These are phyloP conservation scores for Leucophora obtusa DNA, from an alignment of 2,888 invertebrate species.

Conservation along the genomic window DNA sequence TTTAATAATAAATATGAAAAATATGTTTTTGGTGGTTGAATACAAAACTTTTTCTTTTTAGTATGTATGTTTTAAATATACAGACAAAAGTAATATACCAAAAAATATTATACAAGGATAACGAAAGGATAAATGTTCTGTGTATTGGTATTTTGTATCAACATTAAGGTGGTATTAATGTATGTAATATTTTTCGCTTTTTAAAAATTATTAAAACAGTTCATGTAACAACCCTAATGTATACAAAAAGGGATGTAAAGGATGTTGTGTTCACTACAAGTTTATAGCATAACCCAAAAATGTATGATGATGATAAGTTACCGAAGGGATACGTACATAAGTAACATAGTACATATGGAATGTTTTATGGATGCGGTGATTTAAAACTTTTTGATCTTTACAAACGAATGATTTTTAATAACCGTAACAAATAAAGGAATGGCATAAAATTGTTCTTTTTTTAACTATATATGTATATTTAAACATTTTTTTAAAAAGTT, in stretches of 20 bases:
- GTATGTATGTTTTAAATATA: slow-evolving; percentile 14
- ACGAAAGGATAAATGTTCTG: background rate
- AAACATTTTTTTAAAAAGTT: slow-evolving; percentile 28
- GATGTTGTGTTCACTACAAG: slow-evolving; percentile 25
- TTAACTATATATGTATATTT: background rate
- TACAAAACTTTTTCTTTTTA: slow-evolving; percentile 36
- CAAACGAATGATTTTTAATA: slow-evolving; percentile 77
- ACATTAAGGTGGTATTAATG: background rate
- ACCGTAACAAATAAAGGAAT: slow-evolving; percentile 68
- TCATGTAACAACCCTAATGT: background rate
- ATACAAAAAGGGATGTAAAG: background rate
- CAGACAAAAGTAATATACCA: slow-evolving; percentile 2
- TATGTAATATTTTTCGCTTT: no score
- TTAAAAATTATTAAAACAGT: no score
- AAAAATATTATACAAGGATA: background rate
- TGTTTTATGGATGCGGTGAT: slow-evolving; percentile 56
- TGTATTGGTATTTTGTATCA: slow-evolving; percentile 19
- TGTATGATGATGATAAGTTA: slow-evolving; percentile 50
- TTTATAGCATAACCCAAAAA: slow-evolving; percentile 51
- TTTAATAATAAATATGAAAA: slow-evolving; percentile 74
- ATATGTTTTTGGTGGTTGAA: slow-evolving; percentile 66
- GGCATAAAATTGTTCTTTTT: slow-evolving; percentile 54
- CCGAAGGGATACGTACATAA: slow-evolving; percentile 31
- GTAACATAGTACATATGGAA: slow-evolving; percentile 49
- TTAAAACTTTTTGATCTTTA: slow-evolving; percentile 76